Base-by-base conservation (phyloP, 2,113 vertebrate genomes). In the Colossoma macropomum region DNA sequence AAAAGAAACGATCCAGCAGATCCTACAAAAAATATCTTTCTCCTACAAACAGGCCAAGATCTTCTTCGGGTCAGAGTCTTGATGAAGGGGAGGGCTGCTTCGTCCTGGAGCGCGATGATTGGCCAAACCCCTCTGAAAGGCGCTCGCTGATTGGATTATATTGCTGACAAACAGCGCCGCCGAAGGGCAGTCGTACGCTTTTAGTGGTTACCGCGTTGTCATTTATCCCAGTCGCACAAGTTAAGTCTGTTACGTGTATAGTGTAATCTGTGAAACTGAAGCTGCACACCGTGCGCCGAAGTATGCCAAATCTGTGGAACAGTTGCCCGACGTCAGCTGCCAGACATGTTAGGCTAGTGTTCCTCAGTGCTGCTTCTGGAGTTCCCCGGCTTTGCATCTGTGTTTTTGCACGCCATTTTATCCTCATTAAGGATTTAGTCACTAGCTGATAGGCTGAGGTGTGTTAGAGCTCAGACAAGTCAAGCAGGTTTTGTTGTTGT, bases 61-160 rank as follows among this genome's bases (percentile, higher is more conserved):
- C 90, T 94, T 93, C 92, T 91, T 92, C 93, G 88, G 92, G 92
- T 94, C 92, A 92, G 91, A 93, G 93, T 94, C 93, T 93, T 93
- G 92, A 90, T 91, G 86, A 90, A 94, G 92, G 91, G 93, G 92
- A 90, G 93, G 94, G 90, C 84, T 89, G 90, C 89, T 89, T 92
- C 90, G 88, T 85, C 88, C 89, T 83, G 89, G 72, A 84, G 86
- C 45, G 12, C 28, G 27, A 2, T 84, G 92, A 93, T 93, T 94
- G 93, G 94, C 85, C 79, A 77, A 69, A 25, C 19, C 2, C n/a
- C 60, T 25, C 21, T 23, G 50, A 59, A 79, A 21, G 56, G 9
- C 76, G 84, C 25, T 23, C 0, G 17, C 9, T 92, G 41, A 93
- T 93, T 94, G 92, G 93, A 70, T 77, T 21, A 1, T 4, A 68